These are phyloP conservation scores for Apomyelois bistriatella DNA, from an alignment of 2,888 invertebrate genomes.

Conservation along the genomic window DNA sequence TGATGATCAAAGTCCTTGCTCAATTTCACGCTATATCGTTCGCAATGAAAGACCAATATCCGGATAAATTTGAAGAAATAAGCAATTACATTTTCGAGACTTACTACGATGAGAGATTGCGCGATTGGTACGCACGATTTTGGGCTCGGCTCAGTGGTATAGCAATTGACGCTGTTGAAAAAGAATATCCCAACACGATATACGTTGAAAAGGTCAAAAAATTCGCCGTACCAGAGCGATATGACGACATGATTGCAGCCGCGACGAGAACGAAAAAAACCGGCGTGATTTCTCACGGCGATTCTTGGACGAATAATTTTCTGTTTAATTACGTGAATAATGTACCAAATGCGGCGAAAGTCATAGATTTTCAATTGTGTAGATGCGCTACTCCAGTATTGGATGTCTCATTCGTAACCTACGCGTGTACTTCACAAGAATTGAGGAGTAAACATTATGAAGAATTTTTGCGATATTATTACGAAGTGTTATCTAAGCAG, in stretches of 20 bases:
- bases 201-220: constrained; percentile 79
- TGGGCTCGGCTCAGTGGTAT: constrained; percentile 71
- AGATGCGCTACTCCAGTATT: constrained; percentile 79
- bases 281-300: constrained; percentile 85
- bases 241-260: constrained; percentile 67
- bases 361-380: constrained; percentile 86
- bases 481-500: constrained; percentile 73
- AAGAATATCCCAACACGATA: constrained; percentile 80
- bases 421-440: constrained; percentile 81
- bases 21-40: constrained; percentile 81
- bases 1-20: constrained; percentile 75
- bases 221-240: constrained; percentile 74
- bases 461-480: constrained; percentile 80
- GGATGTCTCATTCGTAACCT: constrained; percentile 77
- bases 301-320: constrained; percentile 89
- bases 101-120: constrained; percentile 76
- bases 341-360: constrained; percentile 62
- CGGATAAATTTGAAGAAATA: constrained; percentile 65
- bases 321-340: constrained; percentile 65
- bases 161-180: constrained; percentile 82
- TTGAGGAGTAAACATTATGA: constrained; percentile 80
- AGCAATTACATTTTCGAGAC: constrained; percentile 70
- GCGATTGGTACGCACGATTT: constrained; percentile 80
- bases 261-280: constrained; percentile 51
- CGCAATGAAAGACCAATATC: constrained; percentile 78